These are phyloP conservation scores for Stegastes partitus DNA, from an alignment of 2,113 vertebrate species.

Conservation along the genomic window DNA sequence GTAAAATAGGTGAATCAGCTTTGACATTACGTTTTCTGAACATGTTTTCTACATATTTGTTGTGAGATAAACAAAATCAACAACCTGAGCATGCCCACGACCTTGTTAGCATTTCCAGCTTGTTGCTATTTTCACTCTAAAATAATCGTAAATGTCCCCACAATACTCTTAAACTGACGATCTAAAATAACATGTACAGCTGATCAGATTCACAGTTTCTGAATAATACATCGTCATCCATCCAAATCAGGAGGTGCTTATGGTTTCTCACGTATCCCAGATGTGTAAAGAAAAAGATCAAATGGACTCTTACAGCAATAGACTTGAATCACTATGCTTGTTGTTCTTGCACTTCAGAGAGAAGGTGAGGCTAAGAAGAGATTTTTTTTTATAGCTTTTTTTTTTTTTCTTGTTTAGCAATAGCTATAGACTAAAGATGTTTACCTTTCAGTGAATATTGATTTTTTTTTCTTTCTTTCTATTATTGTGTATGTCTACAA, in stretches of 20 bases:
- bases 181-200: background rate
- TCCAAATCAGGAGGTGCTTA: background rate
- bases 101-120: too few species aligned
- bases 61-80: too few species aligned
- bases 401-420: too few species aligned
- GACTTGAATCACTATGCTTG: background rate
- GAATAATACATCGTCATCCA: background rate
- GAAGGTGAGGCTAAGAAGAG: background rate
- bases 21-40: background rate
- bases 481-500: background rate
- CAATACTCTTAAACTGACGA: too few species aligned
- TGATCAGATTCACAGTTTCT: background rate
- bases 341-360: slow-evolving; percentile 8
- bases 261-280: slow-evolving; percentile 7
- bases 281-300: background rate
- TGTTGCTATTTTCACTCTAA: too few species aligned
- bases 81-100: too few species aligned
- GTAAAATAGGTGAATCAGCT: too few species aligned
- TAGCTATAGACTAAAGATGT: too few species aligned
- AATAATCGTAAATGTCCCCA: too few species aligned
- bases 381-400: too few species aligned
- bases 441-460: too few species aligned
- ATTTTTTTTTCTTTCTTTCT: too few species aligned
- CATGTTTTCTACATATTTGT: background rate
- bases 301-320: background rate